Evolutionary conservation across 2,113 vertebrate genomes (phyloP), one percentile per base, ranked within the genome.

Genomic region (Leiothrix lutea): DNA sequence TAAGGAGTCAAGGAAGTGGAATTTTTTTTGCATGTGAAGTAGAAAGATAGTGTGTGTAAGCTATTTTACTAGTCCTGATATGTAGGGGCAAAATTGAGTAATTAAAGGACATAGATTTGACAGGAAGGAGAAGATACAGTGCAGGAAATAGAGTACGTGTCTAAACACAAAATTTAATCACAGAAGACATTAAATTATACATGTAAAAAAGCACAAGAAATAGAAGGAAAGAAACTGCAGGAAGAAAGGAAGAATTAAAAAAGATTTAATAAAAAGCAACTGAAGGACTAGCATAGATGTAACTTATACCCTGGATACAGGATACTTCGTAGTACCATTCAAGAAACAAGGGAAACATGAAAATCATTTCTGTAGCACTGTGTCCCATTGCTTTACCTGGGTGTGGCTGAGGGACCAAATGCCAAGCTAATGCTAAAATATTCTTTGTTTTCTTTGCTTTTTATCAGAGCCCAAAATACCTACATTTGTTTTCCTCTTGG

Each of bases 341-440:
- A n/a, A 60, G 54, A 95, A 77, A 72, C 29, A 25, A 11, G 4
- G 1, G 6, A 48, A 48, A 23, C 0, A 2, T 1, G 2, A 28
- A 51, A 90, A 79, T 10, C 4, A 31, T 45, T 82, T 71, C 53
- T 80, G 15, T 51, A 81, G 47, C 28, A 69, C 12, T 61, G 17
- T 33, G 82, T 11, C 17, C 6, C 29, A 36, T 20, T 53, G 12
- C 20, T 80, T 70, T 87, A 71, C 24, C 31, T 57, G 25, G 2
- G 1, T 5, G 5, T 23, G 9, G 12, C 22, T 54, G 62, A 47
- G 25, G n/a, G 11, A 74, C 29, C 5, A 91, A 86, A 80, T 35
- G 16, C 15, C 33, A 74, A 58, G 33, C 24, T 47, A 69, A 58
- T 83, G 14, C 12, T 78, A 72, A 82, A 88, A 47, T 84, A 70